A percentile compares a stretch with the other conserved stretches of the same genome.
Conservation (phyloP, 2,113 vertebrate genomes). For the Furnarius figulus region DNA sequence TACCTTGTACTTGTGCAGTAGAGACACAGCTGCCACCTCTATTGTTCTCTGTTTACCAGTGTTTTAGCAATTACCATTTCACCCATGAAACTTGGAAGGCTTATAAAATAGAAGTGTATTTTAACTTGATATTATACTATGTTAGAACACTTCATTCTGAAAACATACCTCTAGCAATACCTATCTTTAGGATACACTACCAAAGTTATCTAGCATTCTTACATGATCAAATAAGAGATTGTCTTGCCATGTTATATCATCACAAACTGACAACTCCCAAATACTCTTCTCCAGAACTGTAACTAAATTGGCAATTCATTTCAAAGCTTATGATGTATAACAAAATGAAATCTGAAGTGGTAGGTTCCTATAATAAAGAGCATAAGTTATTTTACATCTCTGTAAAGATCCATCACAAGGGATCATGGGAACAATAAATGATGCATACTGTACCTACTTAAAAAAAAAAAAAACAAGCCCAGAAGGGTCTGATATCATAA, state of each 20-base stretch:
- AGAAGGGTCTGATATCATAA: not conserved
- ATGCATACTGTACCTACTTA: not conserved
- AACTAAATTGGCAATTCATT: not conserved
- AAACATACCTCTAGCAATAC: not conserved
- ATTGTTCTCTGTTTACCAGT: accelerated
- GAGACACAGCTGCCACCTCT: not conserved
- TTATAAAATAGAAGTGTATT: not conserved
- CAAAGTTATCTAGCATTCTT: not conserved
- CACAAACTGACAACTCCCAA: not conserved
- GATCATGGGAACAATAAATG: not conserved
- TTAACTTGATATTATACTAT: not conserved
- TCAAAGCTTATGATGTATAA: not conserved
- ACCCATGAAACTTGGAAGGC: not conserved
- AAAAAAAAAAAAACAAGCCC: not conserved
- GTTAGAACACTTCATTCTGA: not conserved
- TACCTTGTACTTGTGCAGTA: not conserved
- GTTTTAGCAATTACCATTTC: not conserved
- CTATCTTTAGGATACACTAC: not conserved
- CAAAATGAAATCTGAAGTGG: not conserved
- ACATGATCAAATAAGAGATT: not conserved
- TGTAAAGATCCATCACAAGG: not conserved
- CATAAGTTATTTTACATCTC: not conserved
- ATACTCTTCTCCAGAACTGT: not conserved
- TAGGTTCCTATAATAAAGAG: not conserved
- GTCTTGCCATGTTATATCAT: not conserved